A percentile compares a stretch with the other conserved stretches of the same genome.
Evolutionary conservation across 64 coral and sea anemone genomes (phyloP).

Genomic region (Montipora efflorescens): DNA sequence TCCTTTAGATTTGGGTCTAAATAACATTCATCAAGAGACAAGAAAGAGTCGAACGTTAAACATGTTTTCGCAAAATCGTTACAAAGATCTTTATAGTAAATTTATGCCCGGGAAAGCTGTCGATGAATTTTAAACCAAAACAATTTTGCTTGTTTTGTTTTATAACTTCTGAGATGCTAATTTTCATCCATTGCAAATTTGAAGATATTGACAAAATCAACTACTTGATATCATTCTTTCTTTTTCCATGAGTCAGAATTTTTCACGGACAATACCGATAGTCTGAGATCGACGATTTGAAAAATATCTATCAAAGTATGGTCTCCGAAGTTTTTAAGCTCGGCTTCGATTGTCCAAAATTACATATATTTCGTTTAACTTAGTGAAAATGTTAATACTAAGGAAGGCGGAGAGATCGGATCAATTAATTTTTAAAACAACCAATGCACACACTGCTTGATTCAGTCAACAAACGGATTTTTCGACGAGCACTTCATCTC

Average conservation of each 20-base stretch:
- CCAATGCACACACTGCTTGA: not conserved
- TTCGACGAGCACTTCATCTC: not conserved
- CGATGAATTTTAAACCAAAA: not conserved
- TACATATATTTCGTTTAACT: not conserved
- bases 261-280: too few species aligned
- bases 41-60: too few species aligned
- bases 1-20: too few species aligned
- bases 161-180: not conserved
- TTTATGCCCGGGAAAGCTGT: not conserved
- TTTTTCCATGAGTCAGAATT: too few species aligned
- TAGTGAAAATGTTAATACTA: not conserved
- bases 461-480: constrained; percentile 21
- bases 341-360: not conserved
- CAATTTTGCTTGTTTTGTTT: not conserved
- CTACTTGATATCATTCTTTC: not conserved
- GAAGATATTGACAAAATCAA: not conserved
- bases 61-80: too few species aligned
- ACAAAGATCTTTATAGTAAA: too few species aligned
- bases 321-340: not conserved
- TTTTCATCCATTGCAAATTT: not conserved
- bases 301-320: not conserved
- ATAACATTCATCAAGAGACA: too few species aligned
- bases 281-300: not conserved
- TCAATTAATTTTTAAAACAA: not conserved
- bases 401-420: not conserved